Evolutionary conservation across 2,113 vertebrate species (phyloP).

Genomic region (Pelvicachromis taeniatus): DNA sequence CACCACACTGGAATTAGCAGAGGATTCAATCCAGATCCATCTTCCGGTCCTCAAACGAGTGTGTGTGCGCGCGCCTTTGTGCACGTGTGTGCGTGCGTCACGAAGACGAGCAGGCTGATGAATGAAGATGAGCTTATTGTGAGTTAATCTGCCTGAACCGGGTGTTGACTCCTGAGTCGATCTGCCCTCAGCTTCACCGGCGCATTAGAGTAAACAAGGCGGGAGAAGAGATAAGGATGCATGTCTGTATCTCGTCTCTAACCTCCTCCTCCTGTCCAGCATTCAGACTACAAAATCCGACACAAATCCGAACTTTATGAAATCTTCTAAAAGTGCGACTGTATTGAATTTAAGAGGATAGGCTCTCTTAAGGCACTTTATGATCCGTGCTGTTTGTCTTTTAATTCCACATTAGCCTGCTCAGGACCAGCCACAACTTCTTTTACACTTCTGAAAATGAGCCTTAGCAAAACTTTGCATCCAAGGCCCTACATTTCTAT

Average conservation of each 20-base stretch:
- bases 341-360: not conserved
- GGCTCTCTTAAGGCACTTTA: not conserved
- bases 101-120: not conserved
- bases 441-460: not conserved
- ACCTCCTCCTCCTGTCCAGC: not conserved
- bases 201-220: conserved; percentile 12
- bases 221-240: not conserved
- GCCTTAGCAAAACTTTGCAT: not conserved
- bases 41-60: not conserved
- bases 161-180: not conserved
- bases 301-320: not conserved
- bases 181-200: conserved; percentile 5
- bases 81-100: not conserved
- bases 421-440: not conserved
- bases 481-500: not conserved
- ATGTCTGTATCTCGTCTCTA: not conserved
- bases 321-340: not conserved
- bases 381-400: not conserved
- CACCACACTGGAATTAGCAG: not conserved
- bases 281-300: not conserved
- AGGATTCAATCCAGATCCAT: not conserved
- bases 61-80: not conserved
- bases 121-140: conserved; percentile 48
- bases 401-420: not conserved
- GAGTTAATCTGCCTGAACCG: conserved; percentile 32